These are phyloP conservation scores for Spodoptera exigua DNA, from an alignment of 2,888 invertebrate species.

Conservation along the genomic window DNA sequence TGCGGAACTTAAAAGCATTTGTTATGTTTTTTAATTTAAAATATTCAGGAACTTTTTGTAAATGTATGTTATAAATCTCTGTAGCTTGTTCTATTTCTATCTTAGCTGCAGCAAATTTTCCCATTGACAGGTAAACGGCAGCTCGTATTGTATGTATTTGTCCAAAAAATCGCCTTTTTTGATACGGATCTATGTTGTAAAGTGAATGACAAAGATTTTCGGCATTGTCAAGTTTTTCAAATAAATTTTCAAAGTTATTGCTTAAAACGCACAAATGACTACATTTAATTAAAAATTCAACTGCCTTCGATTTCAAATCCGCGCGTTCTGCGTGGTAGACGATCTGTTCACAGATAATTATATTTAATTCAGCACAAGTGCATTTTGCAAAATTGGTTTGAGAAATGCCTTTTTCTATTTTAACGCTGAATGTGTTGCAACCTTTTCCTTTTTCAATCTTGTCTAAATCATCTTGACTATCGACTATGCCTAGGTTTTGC, in stretches of 20 bases:
- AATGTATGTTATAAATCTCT: slow-evolving; percentile 73
- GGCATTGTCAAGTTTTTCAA: slow-evolving; percentile 74
- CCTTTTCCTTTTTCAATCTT: slow-evolving; percentile 53
- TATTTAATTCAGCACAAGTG: slow-evolving; percentile 78
- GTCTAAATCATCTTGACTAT: slow-evolving; percentile 71
- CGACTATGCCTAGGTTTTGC: slow-evolving; percentile 75
- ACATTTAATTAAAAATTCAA: slow-evolving; percentile 76
- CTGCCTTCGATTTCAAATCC: slow-evolving; percentile 75
- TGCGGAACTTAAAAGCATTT: slow-evolving; percentile 63
- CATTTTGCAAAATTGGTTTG: slow-evolving; percentile 76
- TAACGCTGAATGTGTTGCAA: slow-evolving; percentile 66
- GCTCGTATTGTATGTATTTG: slow-evolving; percentile 78
- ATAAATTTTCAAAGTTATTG: slow-evolving; percentile 69
- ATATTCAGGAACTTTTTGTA: slow-evolving; percentile 71
- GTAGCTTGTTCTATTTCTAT: slow-evolving; percentile 72
- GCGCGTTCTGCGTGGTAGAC: slow-evolving; percentile 80
- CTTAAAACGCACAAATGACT: slow-evolving; percentile 73
- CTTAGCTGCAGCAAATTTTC: slow-evolving; percentile 71
- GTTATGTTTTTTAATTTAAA: slow-evolving; percentile 67
- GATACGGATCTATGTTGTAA: slow-evolving; percentile 57
- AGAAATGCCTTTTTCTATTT: slow-evolving; percentile 77
- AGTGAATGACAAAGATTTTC: slow-evolving; percentile 69
- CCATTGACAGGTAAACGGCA: slow-evolving; percentile 69
- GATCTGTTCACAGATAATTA: slow-evolving; percentile 79
- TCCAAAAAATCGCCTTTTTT: slow-evolving; percentile 73